Base-by-base conservation (phyloP, 2,797 vertebrate species). In the Oreochromis grahami region DNA sequence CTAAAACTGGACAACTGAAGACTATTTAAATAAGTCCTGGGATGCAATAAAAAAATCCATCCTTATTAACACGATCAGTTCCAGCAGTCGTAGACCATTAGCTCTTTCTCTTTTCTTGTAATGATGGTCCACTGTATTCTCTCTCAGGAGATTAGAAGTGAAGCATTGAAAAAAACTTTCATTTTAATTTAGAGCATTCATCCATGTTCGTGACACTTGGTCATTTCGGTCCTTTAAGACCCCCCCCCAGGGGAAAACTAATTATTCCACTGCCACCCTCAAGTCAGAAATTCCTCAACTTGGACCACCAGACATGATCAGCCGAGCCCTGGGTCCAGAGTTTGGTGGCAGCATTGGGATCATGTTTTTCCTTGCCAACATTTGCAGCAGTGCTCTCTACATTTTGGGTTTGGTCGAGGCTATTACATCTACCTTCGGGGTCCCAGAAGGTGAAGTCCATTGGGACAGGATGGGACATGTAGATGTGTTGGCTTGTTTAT, bases 271-370 rank as follows among this genome's bases (percentile, higher is more conserved):
- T 72, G 14, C 65, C 14, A 2, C 32, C 32, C 32, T 36, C 10
- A 19, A 55, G 4, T 34, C 24, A 50, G 51, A 77, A 45, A 34
- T 78, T 82, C 68, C 78, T 91, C 34, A 84, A 74, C 74, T 77
- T 55, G 6, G 21, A 53, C 48, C 34, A 48, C 29, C 80, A 97
- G 97, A 97, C 91, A 97, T 97, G 97, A 98, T 97, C 89, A 97
- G 97, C 52, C 94, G 97, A 80, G 97, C 97, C 1, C 90, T 97
- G 84, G 97, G 97, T 76, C 96, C 97, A 4, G 97, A 98, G 89
- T 97, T 98, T 6, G 97, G 97, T 0, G 97, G 97, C 76, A 97
- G 97, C 91, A 97, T 98, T 1, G 97, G 97, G 6, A 96, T 97
- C 68, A 97, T 97, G 97, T 97, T 97, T 93, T 98, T 96, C 93